These are phyloP conservation scores for Caerostris extrusa DNA, from an alignment of 1,140 invertebrate species.

Conservation along the genomic window DNA sequence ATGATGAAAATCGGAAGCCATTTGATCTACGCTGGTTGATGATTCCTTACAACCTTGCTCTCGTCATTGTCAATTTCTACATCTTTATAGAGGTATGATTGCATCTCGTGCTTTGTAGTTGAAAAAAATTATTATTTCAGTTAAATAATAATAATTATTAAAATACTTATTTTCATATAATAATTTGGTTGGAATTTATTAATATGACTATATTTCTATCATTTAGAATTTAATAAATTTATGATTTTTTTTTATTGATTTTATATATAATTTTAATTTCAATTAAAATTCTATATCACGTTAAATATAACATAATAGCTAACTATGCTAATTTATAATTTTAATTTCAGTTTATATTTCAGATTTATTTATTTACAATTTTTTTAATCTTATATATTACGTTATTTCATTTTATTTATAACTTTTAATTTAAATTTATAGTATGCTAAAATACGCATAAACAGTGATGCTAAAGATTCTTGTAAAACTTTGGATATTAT, in stretches of 20 bases:
- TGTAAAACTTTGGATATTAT: slow-evolving; percentile 39
- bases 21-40: slow-evolving; percentile 81
- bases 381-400: no score
- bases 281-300: not conserved
- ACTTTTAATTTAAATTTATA: not conserved
- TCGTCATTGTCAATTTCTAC: slow-evolving; percentile 81
- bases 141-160: no score
- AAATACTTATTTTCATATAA: no score
- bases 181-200: no score
- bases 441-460: slow-evolving; percentile 53
- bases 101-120: no score
- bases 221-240: no score
- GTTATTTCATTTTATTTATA: not conserved
- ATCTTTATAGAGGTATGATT: slow-evolving; percentile 79
- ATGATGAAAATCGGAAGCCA: slow-evolving; percentile 82
- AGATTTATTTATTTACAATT: no score
- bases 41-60: slow-evolving; percentile 81
- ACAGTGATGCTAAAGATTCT: not conserved
- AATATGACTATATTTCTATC: no score
- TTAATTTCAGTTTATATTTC: no score
- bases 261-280: not conserved
- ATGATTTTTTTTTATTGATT: not conserved
- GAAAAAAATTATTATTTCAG: no score
- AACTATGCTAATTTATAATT: no score
- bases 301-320: no score